Evolutionary conservation across 2,113 vertebrate genomes (phyloP).

Genomic region (Varanus salvator): DNA sequence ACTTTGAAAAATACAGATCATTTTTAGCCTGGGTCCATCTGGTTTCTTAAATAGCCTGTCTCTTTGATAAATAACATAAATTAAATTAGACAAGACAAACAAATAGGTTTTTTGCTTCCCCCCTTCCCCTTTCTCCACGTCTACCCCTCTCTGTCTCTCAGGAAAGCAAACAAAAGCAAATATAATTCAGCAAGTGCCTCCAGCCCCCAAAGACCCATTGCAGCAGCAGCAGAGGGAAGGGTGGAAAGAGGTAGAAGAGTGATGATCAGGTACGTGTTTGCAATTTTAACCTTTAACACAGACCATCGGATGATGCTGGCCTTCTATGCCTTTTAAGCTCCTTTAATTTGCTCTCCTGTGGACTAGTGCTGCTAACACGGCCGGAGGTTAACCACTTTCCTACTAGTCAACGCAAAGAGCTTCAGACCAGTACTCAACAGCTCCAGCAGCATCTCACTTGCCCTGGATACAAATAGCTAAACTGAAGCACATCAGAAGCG

Average conservation of each 20-base stretch:
- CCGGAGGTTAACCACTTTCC: rapidly evolving
- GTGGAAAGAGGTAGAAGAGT: not conserved
- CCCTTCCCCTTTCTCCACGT: constrained; percentile 41
- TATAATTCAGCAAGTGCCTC: constrained; percentile 66
- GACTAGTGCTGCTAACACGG: not conserved
- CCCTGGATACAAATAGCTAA: rapidly evolving
- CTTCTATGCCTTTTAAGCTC: not conserved
- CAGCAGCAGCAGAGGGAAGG: rapidly evolving
- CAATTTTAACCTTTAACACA: constrained; percentile 60
- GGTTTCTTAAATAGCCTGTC: constrained; percentile 89
- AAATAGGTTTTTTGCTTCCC: constrained; percentile 72
- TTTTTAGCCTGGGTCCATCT: constrained; percentile 85
- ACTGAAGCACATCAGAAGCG: constrained; percentile 14
- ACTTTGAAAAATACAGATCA: constrained; percentile 80
- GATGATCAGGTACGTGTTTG: constrained; percentile 68
- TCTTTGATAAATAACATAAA: constrained; percentile 88
- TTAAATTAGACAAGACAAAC: constrained; percentile 87
- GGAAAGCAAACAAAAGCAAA: constrained; percentile 63
- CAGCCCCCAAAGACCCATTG: constrained; percentile 31
- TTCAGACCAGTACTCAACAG: not conserved
- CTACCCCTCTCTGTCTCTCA: constrained; percentile 59
- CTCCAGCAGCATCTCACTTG: rapidly evolving
- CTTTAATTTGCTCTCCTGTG: constrained; percentile 16
- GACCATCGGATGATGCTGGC: not conserved
- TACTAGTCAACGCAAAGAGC: rapidly evolving